phyloP scores from a whole-genome alignment of 1,140 invertebrate species.

The Goniozus legneri region DNA sequence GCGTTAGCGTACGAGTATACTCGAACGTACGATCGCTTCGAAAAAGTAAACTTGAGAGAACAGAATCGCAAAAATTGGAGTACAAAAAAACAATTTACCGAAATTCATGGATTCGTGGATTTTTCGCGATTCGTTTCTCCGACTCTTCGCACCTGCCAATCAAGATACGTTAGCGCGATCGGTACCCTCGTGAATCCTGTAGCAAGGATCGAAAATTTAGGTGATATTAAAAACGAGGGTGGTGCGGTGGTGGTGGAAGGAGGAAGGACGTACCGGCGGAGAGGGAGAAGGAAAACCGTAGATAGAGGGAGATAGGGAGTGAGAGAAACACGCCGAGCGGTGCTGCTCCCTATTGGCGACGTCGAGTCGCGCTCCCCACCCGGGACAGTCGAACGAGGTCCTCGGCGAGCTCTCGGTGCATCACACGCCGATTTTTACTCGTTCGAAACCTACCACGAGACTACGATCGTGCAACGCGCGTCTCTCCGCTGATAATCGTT shows the following conservation, averaged over 20 bases:
- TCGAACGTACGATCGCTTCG: no score
- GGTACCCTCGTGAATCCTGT: conserved; percentile 5
- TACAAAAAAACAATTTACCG: no score
- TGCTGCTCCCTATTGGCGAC: conserved; percentile 39
- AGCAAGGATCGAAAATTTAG: conserved; percentile 32
- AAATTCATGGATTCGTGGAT: no score
- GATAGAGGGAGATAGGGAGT: conserved; percentile 10
- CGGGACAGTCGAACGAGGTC: conserved; percentile 28
- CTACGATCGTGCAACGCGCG: conserved; percentile 6
- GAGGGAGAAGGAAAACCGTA: not conserved
- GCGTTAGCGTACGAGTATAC: no score
- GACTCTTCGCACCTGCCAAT: conserved; percentile 14
- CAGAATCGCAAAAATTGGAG: conserved; percentile 10
- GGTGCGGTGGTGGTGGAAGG: conserved; percentile 11
- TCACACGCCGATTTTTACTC: conserved; percentile 25
- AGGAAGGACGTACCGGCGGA: conserved; percentile 12
- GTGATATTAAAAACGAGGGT: conserved; percentile 26
- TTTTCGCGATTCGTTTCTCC: no score
- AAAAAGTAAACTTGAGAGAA: no score
- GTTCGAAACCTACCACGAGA: not conserved
- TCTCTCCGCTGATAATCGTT: no score
- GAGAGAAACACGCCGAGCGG: conserved; percentile 24
- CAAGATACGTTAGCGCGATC: not conserved
- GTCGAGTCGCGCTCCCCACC: conserved; percentile 33
- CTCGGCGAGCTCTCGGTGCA: conserved; percentile 21